Evolutionary conservation across 2,113 vertebrate species (phyloP).

Genomic region (Coptodon bakossiorum): DNA sequence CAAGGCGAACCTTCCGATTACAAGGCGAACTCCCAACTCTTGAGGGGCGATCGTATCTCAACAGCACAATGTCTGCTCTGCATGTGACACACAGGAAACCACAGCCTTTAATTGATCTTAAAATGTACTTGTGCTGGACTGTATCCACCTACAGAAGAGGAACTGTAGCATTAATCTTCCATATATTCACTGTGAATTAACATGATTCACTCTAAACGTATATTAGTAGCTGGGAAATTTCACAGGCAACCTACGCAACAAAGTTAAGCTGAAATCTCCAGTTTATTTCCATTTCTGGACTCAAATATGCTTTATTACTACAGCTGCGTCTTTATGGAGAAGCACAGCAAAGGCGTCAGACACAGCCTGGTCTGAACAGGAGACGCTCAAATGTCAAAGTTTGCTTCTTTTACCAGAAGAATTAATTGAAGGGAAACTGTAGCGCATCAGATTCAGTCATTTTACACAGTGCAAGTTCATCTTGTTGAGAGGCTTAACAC

Average conservation of each 20-base stretch:
- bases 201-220: background rate
- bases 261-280: background rate
- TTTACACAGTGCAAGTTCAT: background rate
- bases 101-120: background rate
- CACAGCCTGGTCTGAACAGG: background rate
- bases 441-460: background rate
- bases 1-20: too few relatives aligned
- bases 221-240: background rate
- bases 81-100: background rate
- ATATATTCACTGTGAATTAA: background rate
- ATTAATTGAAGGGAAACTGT: background rate
- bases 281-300: background rate
- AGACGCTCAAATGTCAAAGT: accelerated
- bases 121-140: background rate
- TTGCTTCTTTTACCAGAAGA: background rate
- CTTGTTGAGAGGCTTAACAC: background rate
- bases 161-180: background rate
- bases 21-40: too few relatives aligned
- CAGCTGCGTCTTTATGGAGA: background rate
- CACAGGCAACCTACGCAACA: background rate
- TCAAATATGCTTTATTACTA: background rate
- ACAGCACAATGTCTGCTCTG: background rate
- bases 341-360: background rate
- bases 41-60: too few relatives aligned
- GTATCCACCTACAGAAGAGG: background rate